These are phyloP conservation scores for Eurosta solidaginis DNA, from an alignment of 1,140 invertebrate genomes.

Conservation along the genomic window DNA sequence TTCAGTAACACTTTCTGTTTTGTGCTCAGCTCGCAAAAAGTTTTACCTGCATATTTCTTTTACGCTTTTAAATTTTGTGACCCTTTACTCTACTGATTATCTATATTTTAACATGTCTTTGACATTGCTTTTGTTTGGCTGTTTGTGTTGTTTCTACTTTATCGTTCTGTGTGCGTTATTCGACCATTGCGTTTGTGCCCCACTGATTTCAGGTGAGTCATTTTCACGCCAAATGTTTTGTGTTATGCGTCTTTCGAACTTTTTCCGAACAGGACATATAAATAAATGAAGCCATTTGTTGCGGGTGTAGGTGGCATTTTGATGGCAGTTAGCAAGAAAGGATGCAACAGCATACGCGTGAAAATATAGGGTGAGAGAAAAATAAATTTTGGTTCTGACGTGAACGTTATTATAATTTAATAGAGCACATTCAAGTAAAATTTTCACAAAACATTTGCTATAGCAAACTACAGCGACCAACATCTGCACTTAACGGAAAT, in stretches of 20 bases:
- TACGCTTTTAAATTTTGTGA: not conserved
- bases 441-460: too few species aligned
- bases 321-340: too few species aligned
- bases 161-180: not conserved
- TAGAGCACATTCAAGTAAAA: too few species aligned
- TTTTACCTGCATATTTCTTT: not conserved
- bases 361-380: too few species aligned
- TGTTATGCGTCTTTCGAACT: not conserved
- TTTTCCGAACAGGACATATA: not conserved
- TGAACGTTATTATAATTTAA: too few species aligned
- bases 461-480: too few species aligned
- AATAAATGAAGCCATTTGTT: conserved; percentile 15
- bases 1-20: not conserved
- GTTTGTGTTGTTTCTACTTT: not conserved
- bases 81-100: not conserved
- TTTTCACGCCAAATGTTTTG: conserved; percentile 16
- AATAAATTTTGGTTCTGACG: too few species aligned
- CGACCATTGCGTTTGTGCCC: not conserved
- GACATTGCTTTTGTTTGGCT: not conserved
- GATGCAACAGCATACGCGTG: too few species aligned
- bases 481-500: too few species aligned
- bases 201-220: conserved; percentile 6
- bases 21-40: not conserved
- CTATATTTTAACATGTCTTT: too few species aligned
- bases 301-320: not conserved